These are phyloP conservation scores for Flabesymbios commensalis DNA, from an alignment of 2,888 invertebrate species.

Conservation along the genomic window DNA sequence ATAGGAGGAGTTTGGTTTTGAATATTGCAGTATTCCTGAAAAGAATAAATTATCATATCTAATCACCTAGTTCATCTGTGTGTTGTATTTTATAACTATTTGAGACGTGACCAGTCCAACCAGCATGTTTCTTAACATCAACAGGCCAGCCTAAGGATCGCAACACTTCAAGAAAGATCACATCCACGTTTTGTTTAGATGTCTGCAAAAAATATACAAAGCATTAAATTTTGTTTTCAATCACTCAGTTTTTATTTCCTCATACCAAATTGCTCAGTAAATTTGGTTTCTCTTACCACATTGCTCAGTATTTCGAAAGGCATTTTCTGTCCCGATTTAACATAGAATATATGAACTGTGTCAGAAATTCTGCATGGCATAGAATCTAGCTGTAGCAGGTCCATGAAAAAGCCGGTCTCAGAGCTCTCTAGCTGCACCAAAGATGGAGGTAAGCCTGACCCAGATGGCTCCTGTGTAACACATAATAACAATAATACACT, in stretches of 20 bases:
- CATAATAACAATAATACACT: too few species aligned
- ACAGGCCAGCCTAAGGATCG: slow-evolving; percentile 87
- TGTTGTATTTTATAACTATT: slow-evolving; percentile 80
- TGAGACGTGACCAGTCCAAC: slow-evolving; percentile 89
- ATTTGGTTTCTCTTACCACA: slow-evolving; percentile 66
- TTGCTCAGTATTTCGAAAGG: slow-evolving; percentile 81
- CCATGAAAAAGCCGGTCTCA: slow-evolving; percentile 74
- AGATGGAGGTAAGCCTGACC: slow-evolving; percentile 65
- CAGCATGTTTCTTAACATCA: slow-evolving; percentile 81
- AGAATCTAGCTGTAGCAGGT: slow-evolving; percentile 81
- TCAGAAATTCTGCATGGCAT: slow-evolving; percentile 85
- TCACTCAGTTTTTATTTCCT: neutral
- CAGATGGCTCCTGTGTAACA: too few species aligned
- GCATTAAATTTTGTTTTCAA: neutral
- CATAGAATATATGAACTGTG: slow-evolving; percentile 93
- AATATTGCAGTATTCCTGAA: too few species aligned
- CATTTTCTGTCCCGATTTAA: slow-evolving; percentile 79
- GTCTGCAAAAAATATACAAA: slow-evolving; percentile 50
- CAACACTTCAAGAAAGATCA: slow-evolving; percentile 68
- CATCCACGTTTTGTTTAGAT: slow-evolving; percentile 60
- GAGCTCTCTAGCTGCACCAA: slow-evolving; percentile 75
- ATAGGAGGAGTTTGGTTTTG: too few species aligned
- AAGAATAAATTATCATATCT: too few species aligned
- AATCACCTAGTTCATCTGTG: too few species aligned
- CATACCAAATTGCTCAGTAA: neutral